Conservation (phyloP, 2,113 vertebrate genomes). For the Passerina amoena region DNA sequence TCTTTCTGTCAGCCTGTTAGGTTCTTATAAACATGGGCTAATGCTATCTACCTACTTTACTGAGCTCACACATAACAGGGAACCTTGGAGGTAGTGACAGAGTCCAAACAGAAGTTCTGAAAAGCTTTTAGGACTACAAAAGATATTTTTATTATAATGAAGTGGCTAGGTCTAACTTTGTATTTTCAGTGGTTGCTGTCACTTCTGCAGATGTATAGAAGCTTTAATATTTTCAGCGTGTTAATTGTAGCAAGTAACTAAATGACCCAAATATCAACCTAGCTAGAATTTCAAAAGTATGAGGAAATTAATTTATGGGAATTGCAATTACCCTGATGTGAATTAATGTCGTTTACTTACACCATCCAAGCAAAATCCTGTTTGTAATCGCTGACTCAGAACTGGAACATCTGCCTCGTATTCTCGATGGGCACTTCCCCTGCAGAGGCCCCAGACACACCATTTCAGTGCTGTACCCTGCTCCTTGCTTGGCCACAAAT, state of each 20-base stretch:
- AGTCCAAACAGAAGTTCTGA: background rate
- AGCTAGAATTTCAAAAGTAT: background rate
- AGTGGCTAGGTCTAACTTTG: background rate
- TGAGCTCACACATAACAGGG: background rate
- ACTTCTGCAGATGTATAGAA: background rate
- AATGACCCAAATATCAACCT: background rate
- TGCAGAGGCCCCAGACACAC: background rate
- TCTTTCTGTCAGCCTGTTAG: background rate
- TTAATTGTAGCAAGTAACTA: background rate
- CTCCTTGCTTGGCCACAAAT: background rate
- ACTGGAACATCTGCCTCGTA: constrained; percentile 17
- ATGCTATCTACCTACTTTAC: background rate
- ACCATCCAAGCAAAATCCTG: constrained; percentile 11
- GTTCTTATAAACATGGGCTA: background rate
- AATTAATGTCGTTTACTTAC: constrained; percentile 29
- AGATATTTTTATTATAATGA: background rate
- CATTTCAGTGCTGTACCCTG: background rate
- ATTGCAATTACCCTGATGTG: constrained; percentile 22
- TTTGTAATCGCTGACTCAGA: constrained; percentile 44
- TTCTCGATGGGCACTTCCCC: background rate
- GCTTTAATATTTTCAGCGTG: background rate
- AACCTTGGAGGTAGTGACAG: background rate
- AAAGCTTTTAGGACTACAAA: background rate
- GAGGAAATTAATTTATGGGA: constrained; percentile 30
- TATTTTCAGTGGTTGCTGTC: background rate